phyloP scores from a whole-genome alignment of 2,113 vertebrate species.

The Atrichornis clamosus region DNA sequence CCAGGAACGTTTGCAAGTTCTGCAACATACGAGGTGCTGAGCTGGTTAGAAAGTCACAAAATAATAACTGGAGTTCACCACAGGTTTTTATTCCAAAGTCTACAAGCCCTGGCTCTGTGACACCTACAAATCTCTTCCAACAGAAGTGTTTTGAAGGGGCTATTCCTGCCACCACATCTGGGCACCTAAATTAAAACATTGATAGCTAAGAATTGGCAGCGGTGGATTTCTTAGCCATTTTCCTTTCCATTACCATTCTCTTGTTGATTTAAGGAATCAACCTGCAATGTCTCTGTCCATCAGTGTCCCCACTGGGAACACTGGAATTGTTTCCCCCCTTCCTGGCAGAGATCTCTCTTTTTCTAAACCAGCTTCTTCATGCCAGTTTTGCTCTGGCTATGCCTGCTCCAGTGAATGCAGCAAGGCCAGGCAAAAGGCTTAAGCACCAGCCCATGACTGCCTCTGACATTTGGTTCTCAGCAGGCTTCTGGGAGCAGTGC shows the following conservation, averaged over 20 bases:
- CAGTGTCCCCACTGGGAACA: neutral
- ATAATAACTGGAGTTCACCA: neutral
- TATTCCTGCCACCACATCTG: neutral
- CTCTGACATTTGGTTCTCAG: neutral
- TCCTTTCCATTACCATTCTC: neutral
- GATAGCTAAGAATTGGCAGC: neutral
- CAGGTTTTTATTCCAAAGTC: neutral
- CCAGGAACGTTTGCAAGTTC: neutral
- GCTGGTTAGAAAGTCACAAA: neutral
- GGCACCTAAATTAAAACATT: neutral
- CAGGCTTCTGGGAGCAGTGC: neutral
- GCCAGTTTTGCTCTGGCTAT: neutral
- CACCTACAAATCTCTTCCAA: neutral
- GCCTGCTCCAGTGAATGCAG: neutral
- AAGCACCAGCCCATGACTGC: neutral
- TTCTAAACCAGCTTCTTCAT: neutral
- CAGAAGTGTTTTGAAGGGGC: neutral
- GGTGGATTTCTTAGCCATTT: neutral
- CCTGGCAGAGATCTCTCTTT: neutral
- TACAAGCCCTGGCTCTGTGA: neutral
- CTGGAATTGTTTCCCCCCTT: neutral
- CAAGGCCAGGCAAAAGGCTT: neutral
- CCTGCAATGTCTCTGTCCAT: neutral
- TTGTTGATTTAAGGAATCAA: neutral
- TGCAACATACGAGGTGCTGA: neutral